A percentile compares a stretch with the other conserved stretches of the same genome.
These are phyloP conservation scores for Coreius guichenoti DNA, from an alignment of 2,797 vertebrate species.

Conservation along the genomic window DNA sequence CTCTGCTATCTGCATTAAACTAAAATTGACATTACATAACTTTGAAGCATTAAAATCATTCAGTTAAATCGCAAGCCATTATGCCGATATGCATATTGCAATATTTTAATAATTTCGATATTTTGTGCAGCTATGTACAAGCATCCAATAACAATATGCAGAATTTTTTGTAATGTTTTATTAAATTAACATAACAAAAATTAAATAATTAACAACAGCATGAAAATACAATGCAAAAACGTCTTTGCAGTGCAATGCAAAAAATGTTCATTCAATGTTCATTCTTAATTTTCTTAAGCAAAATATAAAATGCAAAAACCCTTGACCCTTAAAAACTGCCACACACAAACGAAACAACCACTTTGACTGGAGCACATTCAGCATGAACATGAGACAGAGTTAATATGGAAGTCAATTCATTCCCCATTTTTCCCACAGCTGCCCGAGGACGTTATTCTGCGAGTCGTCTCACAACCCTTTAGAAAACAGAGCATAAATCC, in stretches of 20 bases:
- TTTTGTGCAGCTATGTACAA: no score
- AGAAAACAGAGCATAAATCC: constrained; percentile 35
- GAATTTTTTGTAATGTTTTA: background rate
- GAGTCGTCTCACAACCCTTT: constrained; percentile 38
- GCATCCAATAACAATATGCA: background rate
- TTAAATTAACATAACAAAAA: background rate
- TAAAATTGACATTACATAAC: no score
- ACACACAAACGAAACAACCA: background rate
- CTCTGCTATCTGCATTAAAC: no score
- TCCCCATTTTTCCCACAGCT: constrained; percentile 37
- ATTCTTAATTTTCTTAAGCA: background rate
- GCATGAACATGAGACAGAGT: constrained; percentile 38
- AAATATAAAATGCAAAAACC: background rate
- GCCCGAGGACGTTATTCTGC: constrained; percentile 37
- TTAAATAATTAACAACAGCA: background rate
- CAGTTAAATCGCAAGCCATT: no score
- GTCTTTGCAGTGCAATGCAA: background rate
- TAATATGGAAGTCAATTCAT: constrained; percentile 45
- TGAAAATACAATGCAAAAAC: background rate
- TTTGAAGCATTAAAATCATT: no score
- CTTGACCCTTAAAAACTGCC: background rate
- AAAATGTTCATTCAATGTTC: no score
- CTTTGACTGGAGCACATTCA: background rate
- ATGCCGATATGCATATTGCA: no score
- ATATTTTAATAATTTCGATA: no score